Percentiles rank a stretch among this genome's conserved stretches.
Evolutionary conservation across 2,113 vertebrate genomes (phyloP).

Genomic region (Capricornis sumatraensis): DNA sequence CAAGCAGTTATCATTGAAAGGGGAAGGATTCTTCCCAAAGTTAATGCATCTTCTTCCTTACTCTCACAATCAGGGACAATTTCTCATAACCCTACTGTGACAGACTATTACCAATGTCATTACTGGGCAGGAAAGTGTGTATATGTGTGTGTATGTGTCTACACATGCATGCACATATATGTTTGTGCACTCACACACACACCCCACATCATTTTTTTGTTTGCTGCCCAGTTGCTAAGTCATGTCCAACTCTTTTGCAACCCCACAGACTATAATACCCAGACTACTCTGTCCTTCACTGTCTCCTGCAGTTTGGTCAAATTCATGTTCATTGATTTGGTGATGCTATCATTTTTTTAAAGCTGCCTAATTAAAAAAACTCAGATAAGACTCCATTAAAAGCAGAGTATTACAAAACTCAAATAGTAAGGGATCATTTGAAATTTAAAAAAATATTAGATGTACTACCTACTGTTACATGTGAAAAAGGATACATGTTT

Average conservation of each 20-base stretch:
- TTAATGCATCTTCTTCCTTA: neutral
- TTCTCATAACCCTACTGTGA: neutral
- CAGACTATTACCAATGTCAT: neutral
- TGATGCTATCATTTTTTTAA: neutral
- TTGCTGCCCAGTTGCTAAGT: neutral
- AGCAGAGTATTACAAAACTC: neutral
- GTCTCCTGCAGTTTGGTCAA: neutral
- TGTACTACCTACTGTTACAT: neutral
- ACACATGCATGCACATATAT: rapidly evolving
- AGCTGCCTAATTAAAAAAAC: neutral
- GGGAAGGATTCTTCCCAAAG: neutral
- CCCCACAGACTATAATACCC: neutral
- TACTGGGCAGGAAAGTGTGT: neutral
- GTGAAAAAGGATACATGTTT: neutral
- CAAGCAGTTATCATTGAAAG: neutral
- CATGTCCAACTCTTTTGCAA: neutral
- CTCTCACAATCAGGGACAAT: neutral
- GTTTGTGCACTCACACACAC: neutral
- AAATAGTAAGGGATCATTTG: neutral
- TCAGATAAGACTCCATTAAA: neutral
- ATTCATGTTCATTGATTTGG: neutral
- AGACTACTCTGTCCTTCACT: neutral
- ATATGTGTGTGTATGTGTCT: neutral
- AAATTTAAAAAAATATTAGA: neutral
- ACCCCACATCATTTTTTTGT: neutral